Evolutionary conservation across 2,113 vertebrate species (phyloP).

Genomic region (Rhinoderma darwinii): DNA sequence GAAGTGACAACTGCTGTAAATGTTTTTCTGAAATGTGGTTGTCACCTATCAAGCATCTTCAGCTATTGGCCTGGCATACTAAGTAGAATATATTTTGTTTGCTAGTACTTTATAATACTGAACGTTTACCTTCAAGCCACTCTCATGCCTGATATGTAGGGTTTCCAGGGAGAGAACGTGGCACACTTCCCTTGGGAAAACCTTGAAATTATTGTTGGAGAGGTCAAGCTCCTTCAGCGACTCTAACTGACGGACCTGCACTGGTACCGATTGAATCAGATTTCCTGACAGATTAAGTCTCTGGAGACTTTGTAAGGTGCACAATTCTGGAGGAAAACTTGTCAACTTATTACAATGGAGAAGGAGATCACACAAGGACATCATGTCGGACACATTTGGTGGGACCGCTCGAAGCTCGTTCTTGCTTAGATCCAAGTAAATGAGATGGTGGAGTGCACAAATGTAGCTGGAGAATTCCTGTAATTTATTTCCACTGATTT

Average conservation of each 20-base stretch:
- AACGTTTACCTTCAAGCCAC: conserved; percentile 70
- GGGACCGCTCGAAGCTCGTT: conserved; percentile 68
- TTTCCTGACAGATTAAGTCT: conserved; percentile 71
- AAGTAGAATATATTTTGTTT: too few relatives aligned
- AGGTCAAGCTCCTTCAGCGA: conserved; percentile 69
- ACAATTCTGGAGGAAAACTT: conserved; percentile 69
- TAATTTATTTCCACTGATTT: conserved; percentile 66
- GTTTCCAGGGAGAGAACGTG: conserved; percentile 65
- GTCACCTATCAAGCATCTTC: too few relatives aligned
- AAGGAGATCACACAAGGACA: conserved; percentile 67
- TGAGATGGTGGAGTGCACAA: conserved; percentile 64
- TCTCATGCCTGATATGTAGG: conserved; percentile 64
- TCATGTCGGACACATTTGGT: conserved; percentile 60
- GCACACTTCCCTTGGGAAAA: conserved; percentile 72
- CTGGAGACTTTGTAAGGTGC: conserved; percentile 65
- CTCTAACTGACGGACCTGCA: conserved; percentile 65
- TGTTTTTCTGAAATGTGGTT: too few relatives aligned
- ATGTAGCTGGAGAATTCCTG: conserved; percentile 64
- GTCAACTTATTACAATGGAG: conserved; percentile 67
- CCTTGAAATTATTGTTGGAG: conserved; percentile 69
- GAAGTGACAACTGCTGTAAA: too few relatives aligned
- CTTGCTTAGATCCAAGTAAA: conserved; percentile 68
- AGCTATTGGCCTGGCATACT: too few relatives aligned
- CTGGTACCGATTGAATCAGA: conserved; percentile 66
- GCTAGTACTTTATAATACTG: not conserved